Base-by-base conservation (phyloP, 2,113 vertebrate genomes). In the Phylloscopus trochilus region DNA sequence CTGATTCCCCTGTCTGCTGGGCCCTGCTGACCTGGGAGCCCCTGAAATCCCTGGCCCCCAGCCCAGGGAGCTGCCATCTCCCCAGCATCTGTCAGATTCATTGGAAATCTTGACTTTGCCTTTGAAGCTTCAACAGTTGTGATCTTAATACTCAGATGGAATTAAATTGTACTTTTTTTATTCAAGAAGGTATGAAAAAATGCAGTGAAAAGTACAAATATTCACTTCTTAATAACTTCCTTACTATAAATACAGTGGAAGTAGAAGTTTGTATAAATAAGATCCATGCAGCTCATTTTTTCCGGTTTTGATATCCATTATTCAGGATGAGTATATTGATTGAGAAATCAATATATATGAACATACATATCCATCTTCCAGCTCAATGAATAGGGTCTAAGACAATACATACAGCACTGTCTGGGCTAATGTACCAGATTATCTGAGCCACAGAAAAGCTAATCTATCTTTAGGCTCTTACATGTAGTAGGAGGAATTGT, bases 51-150 rank as follows among this genome's bases (percentile, higher is more conserved):
- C 18, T 12, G 7, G 14, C 1, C 12, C 44, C 6, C 23, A 44
- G n/a, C 4, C 24, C 52, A 55, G 11, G 15, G 20, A 59, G 6
- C 7, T 41, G 27, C 11, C 6, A 2, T 15, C 23, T 60, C 20
- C 21, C 12, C 18, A 74, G 18, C 0, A 1, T 37, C 46, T 16
- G 2, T 5, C 17, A 72, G 31, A 9, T 18, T 11, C 0, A 0
- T 11, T 55, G 30, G 31, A 70, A 90, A 75, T 33, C 12, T 73
- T 83, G 19, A 10, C 10, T 93, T 86, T 56, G 17, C 35, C 47
- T 79, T 62, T 55, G 46, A 67, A 83, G 7, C 3, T 26, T 33
- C 23, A 23, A 60, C 6, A 53, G 1, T 7, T 47, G 10, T 17
- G 10, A 73, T 68, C 11, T 47, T 56, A 73, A 75, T 44, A 72